Evolutionary conservation across 2,888 invertebrate species (phyloP).

Genomic region (Drosophila barbarae): DNA sequence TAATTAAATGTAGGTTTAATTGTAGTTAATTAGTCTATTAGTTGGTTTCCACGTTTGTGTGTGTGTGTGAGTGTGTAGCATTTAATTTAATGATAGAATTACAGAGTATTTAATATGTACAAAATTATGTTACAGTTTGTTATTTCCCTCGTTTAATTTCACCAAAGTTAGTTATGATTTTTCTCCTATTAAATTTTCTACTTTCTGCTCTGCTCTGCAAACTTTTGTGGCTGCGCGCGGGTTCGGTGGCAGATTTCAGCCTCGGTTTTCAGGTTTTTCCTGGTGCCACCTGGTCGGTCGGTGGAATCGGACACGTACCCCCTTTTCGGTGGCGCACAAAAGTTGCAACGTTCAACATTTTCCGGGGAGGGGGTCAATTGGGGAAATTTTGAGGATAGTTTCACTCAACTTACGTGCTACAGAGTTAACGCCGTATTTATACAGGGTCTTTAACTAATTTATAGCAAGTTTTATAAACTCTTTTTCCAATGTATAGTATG

Average conservation of each 20-base stretch:
- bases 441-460: slow-evolving; percentile 53
- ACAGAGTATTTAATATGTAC: slow-evolving; percentile 65
- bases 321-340: slow-evolving; percentile 30
- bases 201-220: slow-evolving; percentile 19
- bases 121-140: slow-evolving; percentile 68
- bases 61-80: slow-evolving; percentile 11
- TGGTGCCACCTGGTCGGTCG: slow-evolving; percentile 50
- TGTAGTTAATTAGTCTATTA: slow-evolving; percentile 69
- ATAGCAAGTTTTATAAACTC: slow-evolving; percentile 66
- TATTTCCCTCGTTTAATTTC: slow-evolving; percentile 46
- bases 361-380: slow-evolving; percentile 9
- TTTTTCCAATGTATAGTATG: slow-evolving; percentile 32
- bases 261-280: slow-evolving; percentile 11
- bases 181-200: slow-evolving; percentile 31
- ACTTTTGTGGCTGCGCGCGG: slow-evolving; percentile 54
- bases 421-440: slow-evolving; percentile 56
- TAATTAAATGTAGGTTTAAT: slow-evolving; percentile 60
- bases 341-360: slow-evolving; percentile 38
- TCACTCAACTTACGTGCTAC: slow-evolving; percentile 59
- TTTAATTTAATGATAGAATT: slow-evolving; percentile 60
- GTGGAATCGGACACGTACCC: slow-evolving; percentile 56
- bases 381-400: slow-evolving; percentile 24
- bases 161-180: slow-evolving; percentile 52
- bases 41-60: slow-evolving; percentile 36
- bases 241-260: slow-evolving; percentile 24